Base-by-base conservation (phyloP, 1,140 invertebrate species). In the Drosophila ogumai region DNA sequence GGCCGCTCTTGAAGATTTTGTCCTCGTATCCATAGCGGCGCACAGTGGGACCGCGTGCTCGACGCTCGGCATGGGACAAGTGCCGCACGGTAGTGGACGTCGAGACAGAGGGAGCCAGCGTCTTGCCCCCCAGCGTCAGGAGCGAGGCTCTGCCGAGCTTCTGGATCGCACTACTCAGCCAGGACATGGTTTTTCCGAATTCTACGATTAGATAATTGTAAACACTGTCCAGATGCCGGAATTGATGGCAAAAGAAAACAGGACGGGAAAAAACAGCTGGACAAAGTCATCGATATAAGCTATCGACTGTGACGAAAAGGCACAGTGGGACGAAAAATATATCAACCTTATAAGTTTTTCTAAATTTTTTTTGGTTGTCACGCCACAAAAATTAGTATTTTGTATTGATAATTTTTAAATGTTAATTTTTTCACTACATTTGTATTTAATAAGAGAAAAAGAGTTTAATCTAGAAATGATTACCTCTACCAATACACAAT, bases 11-110 rank as follows among this genome's bases (percentile, higher is more conserved):
- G 75, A 95, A 93, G 38, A 96, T 93, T 63, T 93, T 93, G 41
- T 97, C 96, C 61, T 95, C 88, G 75, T 96, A 97, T 8, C 96
- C 96, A 93, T 95, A 95, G 60, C 96, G 93, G 61, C 95, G 93
- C 19, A 96, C 82, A 8, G 95, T 74, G 10, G 94, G 95, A 15
- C 94, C 94, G 80, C 87, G 93, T 31, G 93, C 94, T 40, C 95
- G 75, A 91, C 95, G 96, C 19, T 97, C 95, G 13, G 95, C 94
- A 82, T 95, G 94, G 87, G 96, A 97, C 54, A 96, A 92, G 80
- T 93, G 94, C 17, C 95, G 92, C 13, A 82, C 77, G 4, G 60
- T 38, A 13, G 41, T 57, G 34, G 49, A 57, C 13, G 80, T 60
- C n/a, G 40, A 22, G 38, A 79, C 15, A n/a, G 47, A n/a, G 6